A percentile compares a stretch with the other conserved stretches of the same genome.
phyloP scores from a whole-genome alignment of 2,113 vertebrate species.

The Thamnophis sirtalis region DNA sequence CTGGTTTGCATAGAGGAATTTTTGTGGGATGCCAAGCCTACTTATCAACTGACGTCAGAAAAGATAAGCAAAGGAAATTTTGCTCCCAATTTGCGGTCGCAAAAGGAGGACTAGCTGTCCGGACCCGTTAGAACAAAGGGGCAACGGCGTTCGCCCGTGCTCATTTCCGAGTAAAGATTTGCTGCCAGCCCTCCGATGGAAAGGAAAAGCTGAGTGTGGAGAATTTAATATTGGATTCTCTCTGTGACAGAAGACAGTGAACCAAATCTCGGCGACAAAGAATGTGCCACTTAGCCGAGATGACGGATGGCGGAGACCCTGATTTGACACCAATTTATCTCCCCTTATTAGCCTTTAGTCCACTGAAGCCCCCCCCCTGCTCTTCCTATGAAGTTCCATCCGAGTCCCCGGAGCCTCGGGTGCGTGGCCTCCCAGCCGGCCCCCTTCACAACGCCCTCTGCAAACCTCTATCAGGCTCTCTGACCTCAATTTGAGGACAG shows the following conservation, averaged over 20 bases:
- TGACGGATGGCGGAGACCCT: neutral
- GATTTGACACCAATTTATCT: neutral
- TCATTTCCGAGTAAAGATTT: neutral
- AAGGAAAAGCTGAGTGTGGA: neutral
- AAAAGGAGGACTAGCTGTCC: accelerated
- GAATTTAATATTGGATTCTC: neutral
- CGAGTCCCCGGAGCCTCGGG: neutral
- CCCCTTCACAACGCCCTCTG: neutral
- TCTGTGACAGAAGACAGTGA: neutral
- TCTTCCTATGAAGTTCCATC: neutral
- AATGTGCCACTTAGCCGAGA: neutral
- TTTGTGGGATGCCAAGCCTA: neutral
- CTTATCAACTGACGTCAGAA: no score
- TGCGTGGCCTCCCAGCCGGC: neutral
- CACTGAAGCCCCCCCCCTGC: no score
- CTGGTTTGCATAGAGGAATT: neutral
- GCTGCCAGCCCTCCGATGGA: accelerated
- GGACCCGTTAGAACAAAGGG: neutral
- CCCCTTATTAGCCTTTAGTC: neutral
- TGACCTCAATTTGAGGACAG: neutral
- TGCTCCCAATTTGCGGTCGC: no score
- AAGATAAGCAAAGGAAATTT: no score
- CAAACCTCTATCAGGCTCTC: neutral
- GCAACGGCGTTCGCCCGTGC: neutral
- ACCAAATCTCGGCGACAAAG: neutral